phyloP scores from a whole-genome alignment of 1,140 invertebrate genomes.

The Leptinotarsa undecemlineata region DNA sequence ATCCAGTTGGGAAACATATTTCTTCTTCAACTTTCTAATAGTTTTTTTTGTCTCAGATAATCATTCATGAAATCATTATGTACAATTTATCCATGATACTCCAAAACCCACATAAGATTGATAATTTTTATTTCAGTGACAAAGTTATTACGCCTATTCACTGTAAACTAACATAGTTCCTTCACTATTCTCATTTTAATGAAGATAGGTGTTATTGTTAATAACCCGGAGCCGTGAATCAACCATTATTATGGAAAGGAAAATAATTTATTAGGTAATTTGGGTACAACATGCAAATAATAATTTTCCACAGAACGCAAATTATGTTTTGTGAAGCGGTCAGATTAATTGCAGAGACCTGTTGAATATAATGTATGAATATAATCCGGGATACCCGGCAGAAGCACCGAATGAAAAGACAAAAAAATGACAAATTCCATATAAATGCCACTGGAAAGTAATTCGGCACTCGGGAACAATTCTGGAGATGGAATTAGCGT shows the following conservation, averaged over 20 bases:
- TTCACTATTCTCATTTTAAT: background rate
- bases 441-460: background rate
- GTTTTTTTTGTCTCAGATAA: no score
- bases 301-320: conserved; percentile 18
- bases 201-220: conserved; percentile 11
- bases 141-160: no score
- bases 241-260: conserved; percentile 14
- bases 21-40: no score
- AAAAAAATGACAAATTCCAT: background rate
- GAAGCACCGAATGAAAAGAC: background rate
- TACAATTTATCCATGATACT: no score
- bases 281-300: conserved; percentile 17
- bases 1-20: no score
- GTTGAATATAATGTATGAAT: conserved; percentile 18
- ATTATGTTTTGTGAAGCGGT: conserved; percentile 18
- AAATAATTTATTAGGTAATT: conserved; percentile 21
- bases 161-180: background rate
- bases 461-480: no score
- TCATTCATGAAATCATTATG: no score
- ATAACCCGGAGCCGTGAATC: conserved; percentile 9
- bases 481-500: no score
- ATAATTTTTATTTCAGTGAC: no score
- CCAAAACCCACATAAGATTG: no score
- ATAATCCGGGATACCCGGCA: background rate
- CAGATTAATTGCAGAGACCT: conserved; percentile 15